Evolutionary conservation across 2,888 invertebrate species (phyloP), one percentile per base, ranked within the genome.

Genomic region (Sinopyrophorus schimmeli): DNA sequence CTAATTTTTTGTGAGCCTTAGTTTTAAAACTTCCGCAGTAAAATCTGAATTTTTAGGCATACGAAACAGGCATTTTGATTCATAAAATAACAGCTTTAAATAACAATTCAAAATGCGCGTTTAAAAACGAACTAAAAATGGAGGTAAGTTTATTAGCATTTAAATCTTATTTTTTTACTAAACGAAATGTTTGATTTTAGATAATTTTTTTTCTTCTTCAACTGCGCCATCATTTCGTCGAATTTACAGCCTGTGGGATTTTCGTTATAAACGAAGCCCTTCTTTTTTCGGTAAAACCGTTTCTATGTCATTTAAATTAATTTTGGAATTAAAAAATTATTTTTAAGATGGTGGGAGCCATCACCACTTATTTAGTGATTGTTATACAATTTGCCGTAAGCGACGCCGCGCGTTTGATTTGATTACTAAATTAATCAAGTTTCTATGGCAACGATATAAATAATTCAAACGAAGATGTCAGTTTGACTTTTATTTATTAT

Each of bases 311-410:
- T 5, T 24, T 24, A 10, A 9, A 9, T 24, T 7, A 24, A 7
- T 24, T 24, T 24, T 24, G n/a, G n/a, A n/a, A n/a, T n/a, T n/a
- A n/a, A n/a, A n/a, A n/a, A 9, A 20, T 14, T 26, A 5, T 32
- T 34, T 52, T 40, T 10, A 20, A 43, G 49, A 38, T 42, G n/a
- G 21, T 50, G 3, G 39, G 43, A 3, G 23, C 32, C 9, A 39
- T 40, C 20, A 23, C 38, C 11, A 38, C 52, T 32, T 55, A 51
- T 50, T 47, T 55, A 40, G 28, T 49, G 12, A 50, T 50, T 26
- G 44, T 55, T 41, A 37, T 51, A 40, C 53, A 53, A 42, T 35
- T 50, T 14, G 34, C 47, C 39, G 34, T 35, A 5, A 20, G 6
- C 5, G 5, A 6, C 6, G 5, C 6, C 5, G 6, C 5, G 20